These are phyloP conservation scores for Muntiacus reevesi DNA, from an alignment of 2,113 vertebrate genomes.

Conservation along the genomic window DNA sequence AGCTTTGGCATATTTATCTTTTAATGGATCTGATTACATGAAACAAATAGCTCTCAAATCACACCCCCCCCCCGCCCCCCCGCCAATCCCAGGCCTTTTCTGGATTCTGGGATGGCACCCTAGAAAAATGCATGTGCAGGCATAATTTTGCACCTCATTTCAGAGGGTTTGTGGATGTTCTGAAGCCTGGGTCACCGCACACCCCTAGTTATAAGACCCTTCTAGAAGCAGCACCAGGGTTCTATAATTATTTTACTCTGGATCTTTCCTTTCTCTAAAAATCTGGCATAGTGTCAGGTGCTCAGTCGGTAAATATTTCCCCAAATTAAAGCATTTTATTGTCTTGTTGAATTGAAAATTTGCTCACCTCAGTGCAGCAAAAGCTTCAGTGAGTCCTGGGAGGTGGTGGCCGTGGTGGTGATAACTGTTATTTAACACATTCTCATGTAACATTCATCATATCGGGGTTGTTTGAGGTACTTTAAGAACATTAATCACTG, in stretches of 20 bases:
- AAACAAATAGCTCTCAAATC: not conserved
- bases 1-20: not conserved
- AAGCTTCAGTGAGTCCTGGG: not conserved
- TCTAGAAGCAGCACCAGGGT: not conserved
- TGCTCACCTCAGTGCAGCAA: not conserved
- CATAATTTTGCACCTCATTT: not conserved
- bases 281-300: not conserved
- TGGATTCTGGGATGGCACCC: not conserved
- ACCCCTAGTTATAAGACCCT: not conserved
- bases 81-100: not conserved
- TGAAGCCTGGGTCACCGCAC: not conserved
- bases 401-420: not conserved
- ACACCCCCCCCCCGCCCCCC: fast-evolving
- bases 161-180: not conserved
- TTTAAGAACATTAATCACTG: not conserved
- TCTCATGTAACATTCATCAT: not conserved
- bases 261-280: not conserved
- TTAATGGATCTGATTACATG: not conserved
- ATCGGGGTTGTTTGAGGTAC: not conserved
- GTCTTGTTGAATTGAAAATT: not conserved
- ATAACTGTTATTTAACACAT: not conserved
- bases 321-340: not conserved
- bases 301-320: not conserved
- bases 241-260: not conserved
- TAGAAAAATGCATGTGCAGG: not conserved